A percentile compares a stretch with the other conserved stretches of the same genome.
These are phyloP conservation scores for Caenorhabditis sp. DNA, from an alignment of 2,888 invertebrate species.

Conservation along the genomic window DNA sequence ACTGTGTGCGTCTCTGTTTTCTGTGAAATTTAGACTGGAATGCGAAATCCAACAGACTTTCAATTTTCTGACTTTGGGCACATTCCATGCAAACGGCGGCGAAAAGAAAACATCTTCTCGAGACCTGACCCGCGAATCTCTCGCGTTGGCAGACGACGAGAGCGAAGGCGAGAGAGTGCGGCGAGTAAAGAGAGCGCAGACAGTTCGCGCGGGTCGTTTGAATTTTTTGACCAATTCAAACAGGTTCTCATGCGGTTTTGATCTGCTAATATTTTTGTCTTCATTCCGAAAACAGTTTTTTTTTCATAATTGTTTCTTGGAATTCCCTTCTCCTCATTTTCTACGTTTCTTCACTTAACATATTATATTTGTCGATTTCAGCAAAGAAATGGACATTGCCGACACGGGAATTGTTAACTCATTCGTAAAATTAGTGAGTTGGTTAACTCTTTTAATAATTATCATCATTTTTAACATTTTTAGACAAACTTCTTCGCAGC, in stretches of 20 bases:
- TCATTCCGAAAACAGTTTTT: not conserved
- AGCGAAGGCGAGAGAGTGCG: not conserved
- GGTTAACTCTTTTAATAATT: not conserved
- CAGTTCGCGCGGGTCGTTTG: slow-evolving; percentile 18
- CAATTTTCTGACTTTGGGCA: too few relatives aligned
- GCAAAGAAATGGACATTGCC: slow-evolving; percentile 15
- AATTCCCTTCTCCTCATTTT: not conserved
- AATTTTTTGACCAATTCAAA: slow-evolving; percentile 4
- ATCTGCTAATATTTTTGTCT: too few relatives aligned
- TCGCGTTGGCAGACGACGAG: slow-evolving; percentile 1
- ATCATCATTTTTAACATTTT: not conserved
- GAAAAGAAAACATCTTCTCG: too few relatives aligned
- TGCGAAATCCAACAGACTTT: too few relatives aligned
- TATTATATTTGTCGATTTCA: not conserved
- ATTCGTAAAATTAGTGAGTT: slow-evolving; percentile 2
- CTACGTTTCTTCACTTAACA: not conserved
- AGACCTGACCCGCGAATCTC: too few relatives aligned
- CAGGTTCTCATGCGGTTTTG: too few relatives aligned
- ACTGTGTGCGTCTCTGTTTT: too few relatives aligned
- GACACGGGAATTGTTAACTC: slow-evolving; percentile 15
- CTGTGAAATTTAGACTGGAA: too few relatives aligned
- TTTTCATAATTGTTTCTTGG: not conserved
- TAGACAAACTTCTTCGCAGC: slow-evolving; percentile 17
- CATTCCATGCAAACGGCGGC: too few relatives aligned
- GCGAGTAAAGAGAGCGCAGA: slow-evolving; percentile 10